Conservation (phyloP, 2,113 vertebrate genomes). For the Miniopterus natalensis region DNA sequence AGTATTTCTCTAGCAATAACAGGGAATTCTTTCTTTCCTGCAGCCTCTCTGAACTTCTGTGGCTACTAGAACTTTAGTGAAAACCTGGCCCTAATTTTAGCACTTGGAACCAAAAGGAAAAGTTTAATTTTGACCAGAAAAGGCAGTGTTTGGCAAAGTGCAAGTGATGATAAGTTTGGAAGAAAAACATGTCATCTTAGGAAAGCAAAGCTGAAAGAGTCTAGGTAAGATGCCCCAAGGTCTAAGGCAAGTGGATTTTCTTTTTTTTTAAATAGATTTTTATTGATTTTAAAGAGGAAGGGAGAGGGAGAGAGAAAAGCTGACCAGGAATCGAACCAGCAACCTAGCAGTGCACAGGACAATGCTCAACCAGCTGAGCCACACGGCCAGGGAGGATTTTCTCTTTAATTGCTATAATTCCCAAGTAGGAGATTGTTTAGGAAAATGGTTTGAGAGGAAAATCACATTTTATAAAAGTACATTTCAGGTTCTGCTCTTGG, state of each 20-base stretch:
- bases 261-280: background rate
- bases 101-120: background rate
- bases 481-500: background rate
- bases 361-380: background rate
- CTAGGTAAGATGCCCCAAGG: background rate
- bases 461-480: conserved; percentile 2
- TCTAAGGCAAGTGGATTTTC: background rate
- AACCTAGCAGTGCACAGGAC: too few species aligned
- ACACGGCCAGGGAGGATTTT: background rate
- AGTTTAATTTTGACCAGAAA: conserved; percentile 55
- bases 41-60: background rate
- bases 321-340: too few species aligned
- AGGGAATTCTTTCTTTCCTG: background rate
- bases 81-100: conserved; percentile 58
- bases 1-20: background rate
- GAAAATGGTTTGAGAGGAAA: background rate
- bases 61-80: conserved; percentile 25
- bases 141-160: background rate
- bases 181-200: background rate
- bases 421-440: background rate
- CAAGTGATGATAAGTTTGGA: background rate
- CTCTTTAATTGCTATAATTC: background rate
- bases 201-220: background rate
- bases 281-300: background rate
- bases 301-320: too few species aligned